Evolutionary conservation across 1,140 invertebrate species (phyloP).

Genomic region (Drosophila gunungcola): DNA sequence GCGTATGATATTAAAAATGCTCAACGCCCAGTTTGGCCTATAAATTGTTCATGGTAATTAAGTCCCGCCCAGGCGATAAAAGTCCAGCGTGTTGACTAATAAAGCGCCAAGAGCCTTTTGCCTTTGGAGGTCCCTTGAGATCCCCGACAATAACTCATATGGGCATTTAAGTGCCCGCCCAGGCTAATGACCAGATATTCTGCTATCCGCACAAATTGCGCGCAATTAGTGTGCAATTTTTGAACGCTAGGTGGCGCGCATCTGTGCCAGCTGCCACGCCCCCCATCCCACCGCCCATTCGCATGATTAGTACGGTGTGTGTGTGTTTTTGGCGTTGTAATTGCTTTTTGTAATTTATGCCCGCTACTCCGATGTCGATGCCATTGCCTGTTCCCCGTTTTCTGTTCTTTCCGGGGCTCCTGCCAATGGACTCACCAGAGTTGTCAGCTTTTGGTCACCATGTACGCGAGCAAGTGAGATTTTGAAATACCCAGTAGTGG

Average conservation of each 20-base stretch:
- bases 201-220: conserved; percentile 66
- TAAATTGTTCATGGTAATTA: conserved; percentile 69
- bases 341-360: conserved; percentile 83
- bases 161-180: conserved; percentile 70
- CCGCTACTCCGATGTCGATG: conserved; percentile 35
- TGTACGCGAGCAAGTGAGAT: conserved; percentile 15
- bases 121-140: conserved; percentile 22
- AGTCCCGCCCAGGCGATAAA: conserved; percentile 54
- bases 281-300: conserved; percentile 14
- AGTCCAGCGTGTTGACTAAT: conserved; percentile 38
- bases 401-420: conserved; percentile 22
- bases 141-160: conserved; percentile 74
- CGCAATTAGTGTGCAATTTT: conserved; percentile 81
- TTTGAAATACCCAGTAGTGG: background rate
- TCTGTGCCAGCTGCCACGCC: conserved; percentile 42
- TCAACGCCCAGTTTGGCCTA: conserved; percentile 59
- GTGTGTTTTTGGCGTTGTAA: conserved; percentile 75
- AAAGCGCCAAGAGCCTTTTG: conserved; percentile 39
- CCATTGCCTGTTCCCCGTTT: conserved; percentile 8
- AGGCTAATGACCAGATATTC: conserved; percentile 66
- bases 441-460: conserved; percentile 75
- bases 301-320: conserved; percentile 67
- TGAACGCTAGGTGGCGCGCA: conserved; percentile 74
- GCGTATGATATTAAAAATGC: conserved; percentile 43
- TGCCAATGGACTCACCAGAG: conserved; percentile 46